Base-by-base conservation (phyloP, 37 sponge, comb jelly and placozoan genomes). In the Axinella damicornis region DNA sequence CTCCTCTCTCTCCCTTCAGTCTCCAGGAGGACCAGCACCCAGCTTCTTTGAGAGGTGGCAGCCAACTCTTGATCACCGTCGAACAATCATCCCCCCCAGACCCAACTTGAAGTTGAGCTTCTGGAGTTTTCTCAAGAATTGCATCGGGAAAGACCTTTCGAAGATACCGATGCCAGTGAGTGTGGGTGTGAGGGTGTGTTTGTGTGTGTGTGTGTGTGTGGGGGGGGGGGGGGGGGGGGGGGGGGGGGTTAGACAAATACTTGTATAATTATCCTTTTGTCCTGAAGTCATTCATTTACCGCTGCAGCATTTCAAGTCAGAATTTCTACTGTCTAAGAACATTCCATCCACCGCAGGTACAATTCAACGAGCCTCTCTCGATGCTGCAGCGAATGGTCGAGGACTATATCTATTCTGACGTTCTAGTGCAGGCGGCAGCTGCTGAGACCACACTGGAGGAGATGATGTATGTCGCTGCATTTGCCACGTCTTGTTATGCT, bases 281-380 rank as follows among this genome's bases (percentile, higher is more conserved):
- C n/a, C n/a, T n/a, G n/a, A n/a, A n/a, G n/a, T n/a, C n/a, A n/a
- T n/a, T n/a, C n/a, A n/a, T n/a, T n/a, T n/a, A n/a, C n/a, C n/a
- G n/a, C n/a, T n/a, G n/a, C n/a, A n/a, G n/a, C n/a, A n/a, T n/a
- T n/a, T n/a, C n/a, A n/a, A n/a, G n/a, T n/a, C n/a, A n/a, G n/a
- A n/a, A n/a, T n/a, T n/a, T n/a, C n/a, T n/a, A n/a, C n/a, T n/a
- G n/a, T n/a, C n/a, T n/a, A n/a, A n/a, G n/a, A n/a, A n/a, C n/a
- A n/a, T n/a, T n/a, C n/a, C n/a, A n/a, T n/a, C n/a, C 62, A 22
- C 62, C 12, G 5, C 73, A 96, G 96, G 96, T 93, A 11, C 87
- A 95, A 30, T 87, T 97, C 83, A 94, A 95, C 65, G 95, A 97
- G 86, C 98, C 98, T 0, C 65, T 97, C 25, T 94, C 98, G 0